Evolutionary conservation across 2,113 vertebrate genomes (phyloP), one percentile per base, ranked within the genome.

Genomic region (Chinchilla lanigera): DNA sequence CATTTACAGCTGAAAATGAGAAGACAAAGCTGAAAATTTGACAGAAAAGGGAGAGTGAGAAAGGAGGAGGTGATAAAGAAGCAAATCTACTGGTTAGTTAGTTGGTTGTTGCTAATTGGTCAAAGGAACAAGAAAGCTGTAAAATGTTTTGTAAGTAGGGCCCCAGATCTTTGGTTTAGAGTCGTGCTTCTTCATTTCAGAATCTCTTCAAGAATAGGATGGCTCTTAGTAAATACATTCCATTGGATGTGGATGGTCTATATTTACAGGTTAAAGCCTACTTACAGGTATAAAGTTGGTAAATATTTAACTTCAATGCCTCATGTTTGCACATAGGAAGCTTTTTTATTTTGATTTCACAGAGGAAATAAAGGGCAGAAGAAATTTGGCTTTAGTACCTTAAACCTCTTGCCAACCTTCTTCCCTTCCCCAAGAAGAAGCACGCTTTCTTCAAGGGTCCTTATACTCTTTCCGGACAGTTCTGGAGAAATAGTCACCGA

Each of bases 401-500:
- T 69, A 89, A 52, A 80, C 33, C n/a, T 80, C 78, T 89, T 16
- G 38, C 41, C n/a, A 82, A 47, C 7, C 30, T 47, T 58, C 14
- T 65, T 33, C 63, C 1, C 67, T 77, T 19, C 85, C 67, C 50
- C n/a, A 89, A 50, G 60, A 96, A 93, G 41, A 16, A 61, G 54
- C 38, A 63, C 19, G 22, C 50, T 33, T 38, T 85, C 35, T 17
- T 88, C 38, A 80, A 80, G 9, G 12, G 5, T 77, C 71, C 8
- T 89, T 75, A 52, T 9, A 90, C 1, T 22, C 3, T 22, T 94
- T 89, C 77, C 56, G 86, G 67, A 71, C 6, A 22, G 69, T 91
- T 89, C 87, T 93, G 50, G 47, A 92, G 50, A 86, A 95, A 95
- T 83, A 80, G 82, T 87, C 80, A 41, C 61, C 73, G 80, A 86